Base-by-base conservation (phyloP, 30 jellyfish, hydroid and myxozoan species). In the Hydra vulgaris region DNA sequence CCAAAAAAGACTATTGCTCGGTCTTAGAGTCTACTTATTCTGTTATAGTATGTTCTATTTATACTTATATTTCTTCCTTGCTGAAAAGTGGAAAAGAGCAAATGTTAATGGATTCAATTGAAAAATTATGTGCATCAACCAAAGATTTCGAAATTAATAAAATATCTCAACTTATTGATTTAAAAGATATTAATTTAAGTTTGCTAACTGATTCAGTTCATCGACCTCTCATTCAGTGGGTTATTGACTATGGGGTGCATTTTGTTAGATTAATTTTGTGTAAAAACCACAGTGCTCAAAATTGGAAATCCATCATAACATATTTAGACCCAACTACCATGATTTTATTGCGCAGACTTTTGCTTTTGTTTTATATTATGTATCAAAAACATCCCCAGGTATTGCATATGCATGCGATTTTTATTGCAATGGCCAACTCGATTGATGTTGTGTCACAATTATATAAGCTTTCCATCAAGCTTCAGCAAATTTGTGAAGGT, bases 211-310 rank as follows among this genome's bases (percentile, higher is more conserved):
- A 83, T 24, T 25, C 89, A 19, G 23, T 85, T 22, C 54, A 71
- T 73, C 89, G 85, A 26, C 86, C 89, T 74, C 66, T 84, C 26
- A 69, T 81, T 26, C 95, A 89, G 40, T 89, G 96, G 96, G 77
- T 84, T 4, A 83, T 88, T 53, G 86, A 81, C 54, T 89, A 82
- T 56, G 75, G 88, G 0, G 72, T 83, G 66, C 95, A 84, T 23
- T 53, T 89, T 26, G 86, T 85, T 71, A 83, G 84, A 25, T 55
- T 89, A 81, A 66, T 84, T 53, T 78, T 84, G 0, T 23, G 88
- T 15, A 25, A 89, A 23, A 70, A 66, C 7, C 81, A 76, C 15
- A 71, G 21, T 25, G 82, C 80, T 61, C 88, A 71, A 67, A 85
- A 86, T 19, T 73, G 89, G 88, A 84, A 71, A 52, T 66, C 82